Evolutionary conservation across 1,140 invertebrate species (phyloP).

Genomic region (Drosophila baimaii): DNA sequence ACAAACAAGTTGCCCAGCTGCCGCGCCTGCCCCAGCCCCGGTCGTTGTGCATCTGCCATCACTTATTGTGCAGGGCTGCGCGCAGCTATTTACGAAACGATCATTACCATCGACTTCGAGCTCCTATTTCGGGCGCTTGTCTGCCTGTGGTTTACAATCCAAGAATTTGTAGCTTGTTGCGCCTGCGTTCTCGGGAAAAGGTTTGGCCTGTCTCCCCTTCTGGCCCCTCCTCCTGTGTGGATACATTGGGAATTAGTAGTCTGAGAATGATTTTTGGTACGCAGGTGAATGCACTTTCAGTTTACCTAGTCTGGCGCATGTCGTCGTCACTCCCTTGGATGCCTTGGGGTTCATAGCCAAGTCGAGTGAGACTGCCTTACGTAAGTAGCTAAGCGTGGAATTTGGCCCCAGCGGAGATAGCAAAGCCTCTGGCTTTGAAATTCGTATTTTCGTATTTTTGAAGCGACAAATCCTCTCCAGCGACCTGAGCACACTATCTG

Average conservation of each 20-base stretch:
- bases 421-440: neutral
- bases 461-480: slow-evolving; percentile 4
- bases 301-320: slow-evolving; percentile 6
- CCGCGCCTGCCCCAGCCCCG: slow-evolving; percentile 5
- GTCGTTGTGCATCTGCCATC: slow-evolving; percentile 41
- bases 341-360: neutral
- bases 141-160: slow-evolving; percentile 29
- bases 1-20: slow-evolving; percentile 42
- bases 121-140: slow-evolving; percentile 1
- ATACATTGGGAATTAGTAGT: slow-evolving; percentile 8
- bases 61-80: slow-evolving; percentile 17
- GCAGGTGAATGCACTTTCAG: slow-evolving; percentile 31
- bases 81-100: slow-evolving; percentile 37
- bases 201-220: slow-evolving; percentile 6
- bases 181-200: slow-evolving; percentile 19
- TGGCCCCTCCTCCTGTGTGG: neutral
- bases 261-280: slow-evolving; percentile 8
- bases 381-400: slow-evolving; percentile 15
- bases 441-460: neutral
- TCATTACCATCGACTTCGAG: slow-evolving; percentile 20
- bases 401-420: slow-evolving; percentile 1
- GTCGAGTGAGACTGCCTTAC: slow-evolving; percentile 4
- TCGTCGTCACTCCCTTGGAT: slow-evolving; percentile 6
- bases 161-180: slow-evolving; percentile 32
- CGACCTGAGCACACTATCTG: neutral